Conservation (phyloP, 2,113 vertebrate species). For the Eidolon helvum region DNA sequence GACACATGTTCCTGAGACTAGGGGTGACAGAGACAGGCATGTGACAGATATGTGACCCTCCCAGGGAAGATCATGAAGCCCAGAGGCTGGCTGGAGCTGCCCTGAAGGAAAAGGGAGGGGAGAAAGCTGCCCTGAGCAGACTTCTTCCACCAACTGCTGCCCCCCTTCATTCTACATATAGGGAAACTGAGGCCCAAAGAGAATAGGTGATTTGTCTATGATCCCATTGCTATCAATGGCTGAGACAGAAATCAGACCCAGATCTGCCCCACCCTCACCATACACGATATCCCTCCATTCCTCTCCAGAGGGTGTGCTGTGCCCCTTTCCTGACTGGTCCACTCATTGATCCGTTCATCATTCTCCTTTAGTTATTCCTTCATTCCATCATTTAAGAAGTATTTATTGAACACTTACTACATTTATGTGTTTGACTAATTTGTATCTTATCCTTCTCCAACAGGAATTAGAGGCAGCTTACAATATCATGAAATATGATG, state of each 20-base stretch:
- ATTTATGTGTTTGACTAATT: background rate
- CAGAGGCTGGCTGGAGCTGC: background rate
- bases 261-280: background rate
- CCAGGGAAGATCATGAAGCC: background rate
- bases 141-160: too few species aligned
- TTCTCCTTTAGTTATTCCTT: background rate
- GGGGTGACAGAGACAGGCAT: background rate
- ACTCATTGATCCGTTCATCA: too few species aligned
- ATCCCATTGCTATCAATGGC: background rate
- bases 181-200: background rate
- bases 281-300: background rate
- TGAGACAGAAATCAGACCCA: background rate
- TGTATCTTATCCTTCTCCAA: background rate
- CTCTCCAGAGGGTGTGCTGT: fast-evolving
- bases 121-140: background rate
- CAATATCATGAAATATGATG: background rate
- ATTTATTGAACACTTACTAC: background rate
- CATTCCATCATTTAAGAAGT: background rate
- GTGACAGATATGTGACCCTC: background rate
- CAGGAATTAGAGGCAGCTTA: background rate
- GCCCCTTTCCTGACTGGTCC: too few species aligned
- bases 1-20: background rate
- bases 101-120: too few species aligned
- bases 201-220: background rate
- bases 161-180: background rate